Conservation (phyloP, 1,140 invertebrate genomes). For the Pygmarrhopalites habei region DNA sequence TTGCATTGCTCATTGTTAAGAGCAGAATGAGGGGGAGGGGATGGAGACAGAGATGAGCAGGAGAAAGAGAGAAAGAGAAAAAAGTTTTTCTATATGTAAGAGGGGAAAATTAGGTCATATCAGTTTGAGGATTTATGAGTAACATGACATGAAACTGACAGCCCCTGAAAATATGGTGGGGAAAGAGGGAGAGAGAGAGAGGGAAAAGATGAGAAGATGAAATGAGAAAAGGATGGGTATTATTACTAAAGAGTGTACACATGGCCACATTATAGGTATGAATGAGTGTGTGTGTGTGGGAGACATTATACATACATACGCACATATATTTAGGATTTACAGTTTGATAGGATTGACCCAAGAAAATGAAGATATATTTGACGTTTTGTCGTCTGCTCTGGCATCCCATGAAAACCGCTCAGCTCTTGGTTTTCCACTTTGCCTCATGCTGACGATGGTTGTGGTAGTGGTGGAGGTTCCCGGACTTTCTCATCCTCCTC, state of each 20-base stretch:
- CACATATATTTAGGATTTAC: too few relatives aligned
- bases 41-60: too few relatives aligned
- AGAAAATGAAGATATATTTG: constrained; percentile 14
- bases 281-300: background rate
- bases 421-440: too few relatives aligned
- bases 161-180: constrained; percentile 4
- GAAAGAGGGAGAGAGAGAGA: background rate
- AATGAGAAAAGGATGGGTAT: background rate
- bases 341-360: constrained; percentile 10
- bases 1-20: too few relatives aligned
- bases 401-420: too few relatives aligned
- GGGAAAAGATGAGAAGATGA: background rate
- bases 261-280: background rate
- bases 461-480: too few relatives aligned
- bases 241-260: background rate
- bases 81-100: too few relatives aligned
- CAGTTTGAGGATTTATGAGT: constrained; percentile 4
- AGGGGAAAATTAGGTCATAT: constrained; percentile 7
- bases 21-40: too few relatives aligned
- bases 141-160: constrained; percentile 10
- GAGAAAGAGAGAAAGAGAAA: too few relatives aligned
- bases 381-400: constrained; percentile 9
- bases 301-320: too few relatives aligned
- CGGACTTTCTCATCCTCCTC: too few relatives aligned
- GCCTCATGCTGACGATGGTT: too few relatives aligned